A percentile compares a stretch with the other conserved stretches of the same genome.
phyloP scores from a whole-genome alignment of 2,888 invertebrate genomes.

The Encarsia formosa region DNA sequence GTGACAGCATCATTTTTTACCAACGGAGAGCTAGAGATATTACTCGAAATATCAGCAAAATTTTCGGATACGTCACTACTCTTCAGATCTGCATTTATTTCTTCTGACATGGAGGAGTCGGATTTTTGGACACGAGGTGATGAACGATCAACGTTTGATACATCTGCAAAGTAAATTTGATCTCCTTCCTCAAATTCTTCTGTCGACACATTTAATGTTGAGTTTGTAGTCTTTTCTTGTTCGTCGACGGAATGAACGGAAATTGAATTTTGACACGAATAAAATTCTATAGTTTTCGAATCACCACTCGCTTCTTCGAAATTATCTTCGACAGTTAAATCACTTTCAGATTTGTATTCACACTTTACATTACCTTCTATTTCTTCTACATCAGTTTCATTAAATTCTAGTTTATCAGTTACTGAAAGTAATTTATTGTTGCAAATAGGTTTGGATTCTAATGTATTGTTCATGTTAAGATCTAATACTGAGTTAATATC shows the following conservation, averaged over 20 bases:
- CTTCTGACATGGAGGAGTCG: slow-evolving; percentile 2
- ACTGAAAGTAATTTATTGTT: too few relatives aligned
- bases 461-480: too few relatives aligned
- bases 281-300: slow-evolving; percentile 11
- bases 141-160: slow-evolving; percentile 30
- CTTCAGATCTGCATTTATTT: not conserved
- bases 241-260: slow-evolving; percentile 9
- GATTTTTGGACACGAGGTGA: not conserved
- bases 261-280: slow-evolving; percentile 18
- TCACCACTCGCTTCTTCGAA: slow-evolving; percentile 4
- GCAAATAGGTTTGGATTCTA: too few relatives aligned
- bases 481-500: too few relatives aligned
- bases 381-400: too few relatives aligned
- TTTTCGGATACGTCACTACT: slow-evolving; percentile 26
- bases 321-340: too few relatives aligned
- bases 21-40: not conserved
- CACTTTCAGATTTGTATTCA: not conserved
- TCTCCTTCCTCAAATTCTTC: slow-evolving; percentile 26
- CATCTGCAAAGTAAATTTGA: slow-evolving; percentile 30
- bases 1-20: slow-evolving; percentile 4
- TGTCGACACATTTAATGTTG: slow-evolving; percentile 33
- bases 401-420: too few relatives aligned
- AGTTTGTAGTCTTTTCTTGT: slow-evolving; percentile 7
- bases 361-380: not conserved
- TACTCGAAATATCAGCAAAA: slow-evolving; percentile 29